Evolutionary conservation across 2,113 vertebrate genomes (phyloP).

Genomic region (Kryptolebias marmoratus): DNA sequence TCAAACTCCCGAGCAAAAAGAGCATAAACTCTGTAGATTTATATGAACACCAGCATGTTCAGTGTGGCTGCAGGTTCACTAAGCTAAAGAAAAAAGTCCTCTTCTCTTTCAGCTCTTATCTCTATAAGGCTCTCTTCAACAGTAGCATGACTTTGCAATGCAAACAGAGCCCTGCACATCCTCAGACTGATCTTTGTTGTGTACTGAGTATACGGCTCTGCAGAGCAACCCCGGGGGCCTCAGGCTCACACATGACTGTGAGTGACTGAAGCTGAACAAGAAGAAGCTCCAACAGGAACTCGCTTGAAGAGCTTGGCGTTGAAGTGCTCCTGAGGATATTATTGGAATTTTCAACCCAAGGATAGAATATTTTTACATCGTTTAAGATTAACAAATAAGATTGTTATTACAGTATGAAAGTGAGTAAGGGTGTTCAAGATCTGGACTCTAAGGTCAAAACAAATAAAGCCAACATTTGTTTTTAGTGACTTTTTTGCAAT

Average conservation of each 20-base stretch:
- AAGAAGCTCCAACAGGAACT: slow-evolving; percentile 31
- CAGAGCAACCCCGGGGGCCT: slow-evolving; percentile 43
- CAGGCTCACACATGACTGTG: slow-evolving; percentile 56
- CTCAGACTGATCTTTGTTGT: slow-evolving; percentile 63
- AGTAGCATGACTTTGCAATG: slow-evolving; percentile 53
- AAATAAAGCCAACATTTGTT: too few relatives aligned
- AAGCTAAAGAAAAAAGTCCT: slow-evolving; percentile 4
- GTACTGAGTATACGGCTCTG: slow-evolving; percentile 39
- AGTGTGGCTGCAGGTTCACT: slow-evolving; percentile 1
- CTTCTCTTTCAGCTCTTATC: slow-evolving; percentile 44
- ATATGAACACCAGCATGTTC: slow-evolving; percentile 24
- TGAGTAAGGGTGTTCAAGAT: too few relatives aligned
- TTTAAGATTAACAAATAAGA: too few relatives aligned
- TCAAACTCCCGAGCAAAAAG: slow-evolving; percentile 11
- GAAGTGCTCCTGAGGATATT: too few relatives aligned
- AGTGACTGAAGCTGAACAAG: slow-evolving; percentile 22
- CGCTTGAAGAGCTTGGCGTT: neutral
- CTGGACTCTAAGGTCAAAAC: too few relatives aligned
- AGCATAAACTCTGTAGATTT: slow-evolving; percentile 22
- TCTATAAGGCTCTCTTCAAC: slow-evolving; percentile 52
- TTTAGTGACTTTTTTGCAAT: too few relatives aligned
- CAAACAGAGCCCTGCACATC: slow-evolving; percentile 65
- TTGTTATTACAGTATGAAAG: too few relatives aligned
- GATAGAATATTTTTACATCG: too few relatives aligned
- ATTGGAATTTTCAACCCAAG: too few relatives aligned